These are phyloP conservation scores for Babylonia areolata DNA, from an alignment of 1,140 invertebrate genomes.

Conservation along the genomic window DNA sequence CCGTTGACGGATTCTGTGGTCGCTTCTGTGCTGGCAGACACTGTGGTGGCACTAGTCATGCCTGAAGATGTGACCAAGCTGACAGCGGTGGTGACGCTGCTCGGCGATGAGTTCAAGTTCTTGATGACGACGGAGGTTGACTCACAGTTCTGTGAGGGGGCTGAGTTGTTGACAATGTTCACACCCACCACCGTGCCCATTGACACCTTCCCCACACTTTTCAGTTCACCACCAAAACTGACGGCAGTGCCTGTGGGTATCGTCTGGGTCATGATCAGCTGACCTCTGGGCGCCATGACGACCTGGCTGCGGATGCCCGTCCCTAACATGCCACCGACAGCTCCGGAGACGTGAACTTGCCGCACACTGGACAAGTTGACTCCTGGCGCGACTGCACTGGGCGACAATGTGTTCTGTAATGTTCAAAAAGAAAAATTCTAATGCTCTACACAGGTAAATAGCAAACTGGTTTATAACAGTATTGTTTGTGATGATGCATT, in stretches of 20 bases:
- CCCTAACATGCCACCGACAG: constrained; percentile 8
- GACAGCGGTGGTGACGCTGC: not conserved
- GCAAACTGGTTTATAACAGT: no score
- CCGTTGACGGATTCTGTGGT: not conserved
- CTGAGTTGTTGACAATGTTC: not conserved
- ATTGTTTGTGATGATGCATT: no score
- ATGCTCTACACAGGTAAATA: not conserved
- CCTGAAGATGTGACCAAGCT: not conserved
- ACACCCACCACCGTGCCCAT: not conserved
- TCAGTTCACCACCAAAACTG: not conserved
- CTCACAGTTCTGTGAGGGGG: not conserved
- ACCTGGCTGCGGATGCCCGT: constrained; percentile 24
- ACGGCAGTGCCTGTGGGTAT: not conserved
- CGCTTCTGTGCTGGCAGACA: not conserved
- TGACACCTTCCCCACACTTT: not conserved
- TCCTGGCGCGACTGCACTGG: constrained; percentile 8
- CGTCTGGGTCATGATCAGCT: constrained; percentile 37
- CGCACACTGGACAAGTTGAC: constrained; percentile 14
- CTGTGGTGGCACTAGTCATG: not conserved
- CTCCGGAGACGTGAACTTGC: constrained; percentile 12
- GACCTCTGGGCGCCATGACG: constrained; percentile 32
- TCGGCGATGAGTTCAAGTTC: not conserved
- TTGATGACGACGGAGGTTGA: not conserved
- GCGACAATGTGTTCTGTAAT: constrained; percentile 27
- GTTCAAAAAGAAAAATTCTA: not conserved